Evolutionary conservation across 2,113 vertebrate species (phyloP), one percentile per base, ranked within the genome.

Genomic region (Gnathonemus longibarbis): DNA sequence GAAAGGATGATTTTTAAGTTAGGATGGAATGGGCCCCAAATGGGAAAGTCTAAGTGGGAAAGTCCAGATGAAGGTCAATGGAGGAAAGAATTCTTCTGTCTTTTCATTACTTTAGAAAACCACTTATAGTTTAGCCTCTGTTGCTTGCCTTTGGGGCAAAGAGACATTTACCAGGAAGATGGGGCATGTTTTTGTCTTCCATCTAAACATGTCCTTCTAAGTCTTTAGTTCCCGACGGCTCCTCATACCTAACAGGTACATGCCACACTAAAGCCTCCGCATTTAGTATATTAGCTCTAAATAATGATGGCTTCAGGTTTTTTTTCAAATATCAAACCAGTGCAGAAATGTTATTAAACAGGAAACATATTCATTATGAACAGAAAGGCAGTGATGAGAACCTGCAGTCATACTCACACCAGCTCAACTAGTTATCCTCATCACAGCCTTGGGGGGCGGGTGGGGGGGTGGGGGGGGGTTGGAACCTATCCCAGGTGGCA

Each of bases 331-430:
- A 46, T 84, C 8, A 11, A 84, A 39, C 24, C 42, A 48, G 45
- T 84, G 8, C 19, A n/a, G 83, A 84, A 46, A 84, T 50, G n/a
- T 27, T 27, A 17, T 50, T 50, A 50, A 86, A 86, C 7, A n/a
- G 48, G 24, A n/a, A 19, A 86, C 10, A 86, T 86, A n/a, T 86
- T 86, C n/a, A 80, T 86, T 11, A 86, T 50, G 48, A 86, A 86
- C 9, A 86, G 24, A 48, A 86, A 86, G 24, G 9, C 42, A 49
- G 42, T 50, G 48, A 31, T 50, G 48, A 86, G 10, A 19, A 7
- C 17, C 5, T 80, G n/a, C 10, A 31, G 10, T 31, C 27, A 70
- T 31, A 31, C n/a, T 31, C n/a, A 31, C n/a, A n/a, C 7, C 58
- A 62, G 58, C 58, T 27, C 21, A 62, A 62, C 24, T 8, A 62